These are phyloP conservation scores for Nibea coibor DNA, from an alignment of 2,113 vertebrate genomes.

Conservation along the genomic window DNA sequence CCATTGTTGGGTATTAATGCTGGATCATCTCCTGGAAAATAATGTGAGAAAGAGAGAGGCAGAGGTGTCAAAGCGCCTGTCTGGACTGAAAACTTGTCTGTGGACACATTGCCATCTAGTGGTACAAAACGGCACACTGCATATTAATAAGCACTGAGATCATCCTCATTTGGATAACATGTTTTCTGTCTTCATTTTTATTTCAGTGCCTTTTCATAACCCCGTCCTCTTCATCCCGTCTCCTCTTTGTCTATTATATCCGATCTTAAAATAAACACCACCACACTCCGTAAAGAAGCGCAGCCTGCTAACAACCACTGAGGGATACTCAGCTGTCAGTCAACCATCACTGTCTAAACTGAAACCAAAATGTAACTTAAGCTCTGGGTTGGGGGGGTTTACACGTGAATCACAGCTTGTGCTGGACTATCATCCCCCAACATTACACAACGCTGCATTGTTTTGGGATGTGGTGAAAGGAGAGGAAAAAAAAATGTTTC, in stretches of 20 bases:
- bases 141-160: neutral
- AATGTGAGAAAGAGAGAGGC: constrained; percentile 27
- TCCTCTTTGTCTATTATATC: constrained; percentile 19
- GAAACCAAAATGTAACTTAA: constrained; percentile 44
- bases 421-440: constrained; percentile 16
- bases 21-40: constrained; percentile 78
- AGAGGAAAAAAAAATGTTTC: constrained; percentile 46
- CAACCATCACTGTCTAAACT: constrained; percentile 60
- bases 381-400: constrained; percentile 48
- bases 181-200: neutral
- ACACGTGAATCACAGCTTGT: constrained; percentile 56
- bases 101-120: constrained; percentile 81
- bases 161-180: neutral
- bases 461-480: constrained; percentile 58
- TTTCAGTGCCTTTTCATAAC: neutral
- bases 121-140: constrained; percentile 13
- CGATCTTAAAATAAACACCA: constrained; percentile 46
- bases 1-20: constrained; percentile 71
- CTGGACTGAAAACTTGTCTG: constrained; percentile 31
- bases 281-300: constrained; percentile 16
- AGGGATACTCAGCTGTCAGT: constrained; percentile 65
- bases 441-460: constrained; percentile 69
- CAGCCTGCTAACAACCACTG: constrained; percentile 33
- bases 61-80: neutral
- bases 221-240: neutral